Conservation (phyloP, 1,140 invertebrate species). For the Mamestra configurata region DNA sequence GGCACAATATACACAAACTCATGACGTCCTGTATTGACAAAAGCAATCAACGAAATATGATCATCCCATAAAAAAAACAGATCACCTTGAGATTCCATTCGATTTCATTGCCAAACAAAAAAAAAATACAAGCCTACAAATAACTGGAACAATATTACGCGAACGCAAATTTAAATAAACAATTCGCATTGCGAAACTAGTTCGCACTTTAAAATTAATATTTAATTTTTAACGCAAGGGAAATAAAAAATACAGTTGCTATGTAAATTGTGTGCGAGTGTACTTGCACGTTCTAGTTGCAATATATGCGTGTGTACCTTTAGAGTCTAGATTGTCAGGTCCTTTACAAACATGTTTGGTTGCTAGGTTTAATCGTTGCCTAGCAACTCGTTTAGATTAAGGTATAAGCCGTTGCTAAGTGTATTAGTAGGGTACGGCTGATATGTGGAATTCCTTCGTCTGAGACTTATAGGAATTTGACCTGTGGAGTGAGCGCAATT, state of each 20-base stretch:
- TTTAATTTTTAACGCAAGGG: conserved; percentile 39
- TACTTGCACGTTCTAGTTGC: conserved; percentile 11
- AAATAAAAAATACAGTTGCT: conserved; percentile 20
- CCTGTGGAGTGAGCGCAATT: background rate
- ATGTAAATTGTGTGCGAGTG: conserved; percentile 34
- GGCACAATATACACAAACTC: background rate
- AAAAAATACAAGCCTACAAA: conserved; percentile 25
- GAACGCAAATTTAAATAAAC: conserved; percentile 32
- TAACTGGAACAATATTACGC: conserved; percentile 36
- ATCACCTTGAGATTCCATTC: conserved; percentile 37
- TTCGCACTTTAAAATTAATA: conserved; percentile 31
- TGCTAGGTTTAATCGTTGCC: conserved; percentile 13
- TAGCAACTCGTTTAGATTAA: conserved; percentile 26
- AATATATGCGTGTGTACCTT: background rate
- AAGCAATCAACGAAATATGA: background rate
- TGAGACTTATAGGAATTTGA: conserved; percentile 18
- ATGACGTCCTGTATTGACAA: background rate
- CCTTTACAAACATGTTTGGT: background rate
- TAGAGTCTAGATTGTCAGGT: conserved; percentile 8
- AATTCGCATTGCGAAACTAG: conserved; percentile 34
- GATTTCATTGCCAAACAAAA: conserved; percentile 30
- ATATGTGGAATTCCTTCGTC: conserved; percentile 33
- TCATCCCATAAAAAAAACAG: conserved; percentile 14
- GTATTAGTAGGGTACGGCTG: conserved; percentile 6
- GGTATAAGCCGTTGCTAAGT: conserved; percentile 15